phyloP scores from a whole-genome alignment of 2,888 invertebrate species.

The Dendrolimus pini region DNA sequence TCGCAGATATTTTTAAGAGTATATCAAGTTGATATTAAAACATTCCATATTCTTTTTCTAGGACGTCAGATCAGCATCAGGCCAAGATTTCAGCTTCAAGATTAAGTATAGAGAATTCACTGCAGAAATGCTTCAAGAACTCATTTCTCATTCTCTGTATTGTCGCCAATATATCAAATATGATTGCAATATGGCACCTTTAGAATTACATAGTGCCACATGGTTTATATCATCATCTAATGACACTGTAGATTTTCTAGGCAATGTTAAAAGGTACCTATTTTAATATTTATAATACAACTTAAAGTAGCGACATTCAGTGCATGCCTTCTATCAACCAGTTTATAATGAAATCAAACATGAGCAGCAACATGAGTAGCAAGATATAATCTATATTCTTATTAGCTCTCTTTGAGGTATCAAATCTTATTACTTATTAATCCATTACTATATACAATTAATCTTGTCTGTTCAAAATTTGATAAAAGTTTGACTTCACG shows the following conservation, averaged over 20 bases:
- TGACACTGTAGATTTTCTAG: conserved; percentile 88
- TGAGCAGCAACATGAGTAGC: conserved; percentile 3
- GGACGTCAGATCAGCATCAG: conserved; percentile 88
- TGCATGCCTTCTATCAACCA: no score
- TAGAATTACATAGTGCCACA: conserved; percentile 90
- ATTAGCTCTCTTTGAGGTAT: no score
- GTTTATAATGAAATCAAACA: no score
- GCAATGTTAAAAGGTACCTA: conserved; percentile 84
- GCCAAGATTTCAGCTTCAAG: conserved; percentile 88
- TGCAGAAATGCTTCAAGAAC: conserved; percentile 92
- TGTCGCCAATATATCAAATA: conserved; percentile 94
- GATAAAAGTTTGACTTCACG: no score
- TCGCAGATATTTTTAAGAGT: no score
- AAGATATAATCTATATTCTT: no score
- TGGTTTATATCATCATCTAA: conserved; percentile 92
- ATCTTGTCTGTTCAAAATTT: no score
- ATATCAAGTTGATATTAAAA: no score
- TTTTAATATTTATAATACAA: conserved; percentile 5
- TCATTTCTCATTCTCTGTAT: conserved; percentile 91
- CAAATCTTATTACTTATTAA: no score
- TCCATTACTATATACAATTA: no score
- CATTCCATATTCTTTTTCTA: conserved; percentile 23
- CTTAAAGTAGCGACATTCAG: no score
- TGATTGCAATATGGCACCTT: conserved; percentile 91
- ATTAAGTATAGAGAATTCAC: conserved; percentile 93